These are phyloP conservation scores for Halcyon malimbica DNA, from an alignment of 2,113 vertebrate species.

Conservation along the genomic window DNA sequence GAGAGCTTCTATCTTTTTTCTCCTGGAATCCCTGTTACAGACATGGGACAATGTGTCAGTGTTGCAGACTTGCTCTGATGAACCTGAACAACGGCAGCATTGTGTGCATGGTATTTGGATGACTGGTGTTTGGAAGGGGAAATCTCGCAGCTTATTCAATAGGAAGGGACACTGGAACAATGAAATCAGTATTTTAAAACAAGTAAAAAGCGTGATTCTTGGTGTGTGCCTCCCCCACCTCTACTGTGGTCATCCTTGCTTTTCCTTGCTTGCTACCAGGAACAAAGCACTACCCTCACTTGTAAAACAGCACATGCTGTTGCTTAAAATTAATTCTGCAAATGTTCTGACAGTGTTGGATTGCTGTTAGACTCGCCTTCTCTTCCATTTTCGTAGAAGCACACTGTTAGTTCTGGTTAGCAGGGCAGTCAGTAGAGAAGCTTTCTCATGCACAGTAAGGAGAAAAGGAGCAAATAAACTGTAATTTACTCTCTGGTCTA, in stretches of 20 bases:
- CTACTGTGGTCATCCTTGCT: background rate
- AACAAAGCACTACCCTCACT: background rate
- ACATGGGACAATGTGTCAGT: accelerated
- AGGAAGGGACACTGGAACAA: background rate
- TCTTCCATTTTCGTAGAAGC: background rate
- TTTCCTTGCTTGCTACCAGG: background rate
- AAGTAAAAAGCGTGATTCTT: background rate
- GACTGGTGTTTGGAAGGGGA: background rate
- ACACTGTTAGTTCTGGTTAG: background rate
- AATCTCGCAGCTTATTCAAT: background rate
- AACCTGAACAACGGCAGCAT: background rate
- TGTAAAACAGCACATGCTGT: background rate
- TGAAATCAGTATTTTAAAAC: background rate
- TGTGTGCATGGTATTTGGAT: background rate
- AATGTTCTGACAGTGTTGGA: background rate
- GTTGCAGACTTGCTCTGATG: background rate
- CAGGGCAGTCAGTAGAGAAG: background rate
- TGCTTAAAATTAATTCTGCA: background rate
- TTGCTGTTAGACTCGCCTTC: background rate
- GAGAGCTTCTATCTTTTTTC: background rate
- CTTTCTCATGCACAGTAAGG: background rate
- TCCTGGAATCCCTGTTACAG: background rate
- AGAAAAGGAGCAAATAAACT: background rate
- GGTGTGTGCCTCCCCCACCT: background rate
- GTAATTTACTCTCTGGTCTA: background rate